These are phyloP conservation scores for Alectoris magna DNA, from an alignment of 2,797 vertebrate genomes.

Conservation along the genomic window DNA sequence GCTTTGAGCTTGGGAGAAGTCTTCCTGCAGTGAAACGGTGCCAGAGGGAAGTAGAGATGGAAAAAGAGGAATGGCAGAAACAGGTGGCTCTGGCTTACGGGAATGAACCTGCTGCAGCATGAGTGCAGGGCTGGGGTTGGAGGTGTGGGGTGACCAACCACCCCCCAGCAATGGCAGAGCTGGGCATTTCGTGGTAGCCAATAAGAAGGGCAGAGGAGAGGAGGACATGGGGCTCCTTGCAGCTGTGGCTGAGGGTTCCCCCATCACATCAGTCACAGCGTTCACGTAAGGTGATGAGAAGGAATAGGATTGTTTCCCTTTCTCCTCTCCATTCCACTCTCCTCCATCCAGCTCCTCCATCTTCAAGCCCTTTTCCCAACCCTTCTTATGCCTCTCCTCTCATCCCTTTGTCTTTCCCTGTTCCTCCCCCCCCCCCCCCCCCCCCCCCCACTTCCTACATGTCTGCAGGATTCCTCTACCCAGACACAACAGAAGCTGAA, in stretches of 20 bases:
- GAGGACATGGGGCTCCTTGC: background rate
- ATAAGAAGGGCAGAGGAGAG: background rate
- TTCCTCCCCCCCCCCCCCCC: background rate
- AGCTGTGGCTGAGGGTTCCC: background rate
- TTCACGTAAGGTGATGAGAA: background rate
- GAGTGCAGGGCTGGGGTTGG: background rate
- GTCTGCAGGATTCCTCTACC: constrained; percentile 26
- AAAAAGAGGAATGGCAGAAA: background rate
- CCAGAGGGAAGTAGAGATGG: background rate
- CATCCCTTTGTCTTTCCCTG: constrained; percentile 7
- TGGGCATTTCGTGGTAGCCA: background rate
- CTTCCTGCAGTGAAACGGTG: constrained; percentile 17
- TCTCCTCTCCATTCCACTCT: background rate
- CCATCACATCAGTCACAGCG: background rate
- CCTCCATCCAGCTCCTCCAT: background rate
- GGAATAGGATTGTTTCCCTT: background rate
- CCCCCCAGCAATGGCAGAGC: background rate
- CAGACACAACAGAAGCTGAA: constrained; percentile 63
- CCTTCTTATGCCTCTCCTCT: background rate
- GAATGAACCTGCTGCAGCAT: background rate
- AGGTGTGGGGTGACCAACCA: background rate
- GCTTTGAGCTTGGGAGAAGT: constrained; percentile 64
- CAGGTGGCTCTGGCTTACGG: background rate
- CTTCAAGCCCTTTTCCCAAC: background rate
- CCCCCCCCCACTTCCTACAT: background rate